Conservation (phyloP, 2,888 invertebrate species). For the Deroplatys truncata region DNA sequence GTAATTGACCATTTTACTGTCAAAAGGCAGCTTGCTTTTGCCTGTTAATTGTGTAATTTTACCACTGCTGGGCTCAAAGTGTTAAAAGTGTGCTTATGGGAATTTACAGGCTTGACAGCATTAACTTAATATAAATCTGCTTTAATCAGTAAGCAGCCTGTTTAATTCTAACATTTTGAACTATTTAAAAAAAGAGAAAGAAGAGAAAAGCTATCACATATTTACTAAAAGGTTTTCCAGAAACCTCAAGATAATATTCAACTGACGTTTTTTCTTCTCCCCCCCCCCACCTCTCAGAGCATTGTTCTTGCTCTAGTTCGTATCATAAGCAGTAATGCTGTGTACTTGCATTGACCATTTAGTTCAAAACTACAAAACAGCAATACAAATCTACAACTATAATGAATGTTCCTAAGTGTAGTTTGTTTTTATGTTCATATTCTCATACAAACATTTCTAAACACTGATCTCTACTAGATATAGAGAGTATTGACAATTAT, state of each 20-base stretch:
- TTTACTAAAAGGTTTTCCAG: neutral
- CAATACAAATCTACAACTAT: neutral
- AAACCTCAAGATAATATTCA: neutral
- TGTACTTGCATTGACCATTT: neutral
- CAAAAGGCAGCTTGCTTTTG: too few relatives aligned
- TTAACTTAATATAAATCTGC: too few relatives aligned
- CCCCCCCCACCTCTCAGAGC: too few relatives aligned
- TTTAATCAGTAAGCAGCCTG: too few relatives aligned
- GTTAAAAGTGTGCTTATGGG: too few relatives aligned
- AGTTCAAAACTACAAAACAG: neutral
- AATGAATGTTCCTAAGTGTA: neutral
- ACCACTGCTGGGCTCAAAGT: too few relatives aligned
- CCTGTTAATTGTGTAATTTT: too few relatives aligned
- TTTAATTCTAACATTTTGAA: too few relatives aligned
- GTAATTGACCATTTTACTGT: too few relatives aligned
- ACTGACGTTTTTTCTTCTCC: neutral
- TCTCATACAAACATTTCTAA: neutral
- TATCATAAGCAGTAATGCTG: neutral
- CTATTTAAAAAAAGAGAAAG: too few relatives aligned
- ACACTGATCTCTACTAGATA: neutral
- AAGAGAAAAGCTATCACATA: too few relatives aligned
- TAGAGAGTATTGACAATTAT: neutral
- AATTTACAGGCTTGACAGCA: too few relatives aligned
- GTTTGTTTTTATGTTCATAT: neutral
- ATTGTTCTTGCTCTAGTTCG: neutral